These are phyloP conservation scores for Acanthacorydalis orientalis DNA, from an alignment of 2,888 invertebrate genomes.

Conservation along the genomic window DNA sequence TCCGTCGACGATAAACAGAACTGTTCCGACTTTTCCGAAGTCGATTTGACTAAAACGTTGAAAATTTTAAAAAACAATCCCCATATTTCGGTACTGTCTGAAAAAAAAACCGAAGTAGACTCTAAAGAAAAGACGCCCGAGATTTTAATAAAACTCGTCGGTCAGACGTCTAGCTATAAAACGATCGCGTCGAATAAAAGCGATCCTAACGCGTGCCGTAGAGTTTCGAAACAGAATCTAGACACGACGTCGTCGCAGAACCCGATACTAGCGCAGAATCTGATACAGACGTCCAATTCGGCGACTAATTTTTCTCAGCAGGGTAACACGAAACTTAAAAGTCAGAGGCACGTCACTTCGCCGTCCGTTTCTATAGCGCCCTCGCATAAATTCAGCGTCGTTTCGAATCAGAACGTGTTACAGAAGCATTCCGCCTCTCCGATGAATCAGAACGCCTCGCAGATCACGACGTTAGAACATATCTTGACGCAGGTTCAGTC, in stretches of 20 bases:
- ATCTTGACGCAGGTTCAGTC: conserved; percentile 16
- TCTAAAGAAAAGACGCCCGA: background rate
- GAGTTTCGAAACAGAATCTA: background rate
- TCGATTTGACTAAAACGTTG: conserved; percentile 1
- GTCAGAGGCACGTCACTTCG: background rate
- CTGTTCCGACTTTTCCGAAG: background rate
- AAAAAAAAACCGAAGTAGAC: background rate
- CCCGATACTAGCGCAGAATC: background rate
- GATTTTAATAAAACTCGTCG: background rate
- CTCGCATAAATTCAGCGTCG: background rate
- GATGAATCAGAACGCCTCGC: conserved; percentile 17
- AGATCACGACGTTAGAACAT: conserved; percentile 11
- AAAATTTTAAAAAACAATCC: conserved; percentile 5
- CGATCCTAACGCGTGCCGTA: background rate
- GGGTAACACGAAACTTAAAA: background rate
- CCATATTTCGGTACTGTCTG: conserved; percentile 2
- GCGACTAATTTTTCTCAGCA: no score
- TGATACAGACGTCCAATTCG: no score
- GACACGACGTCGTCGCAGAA: background rate
- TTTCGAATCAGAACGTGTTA: background rate
- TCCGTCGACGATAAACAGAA: background rate
- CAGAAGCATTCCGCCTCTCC: background rate
- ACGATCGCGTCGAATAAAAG: no score
- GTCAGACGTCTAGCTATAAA: background rate
- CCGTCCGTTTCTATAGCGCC: background rate